phyloP scores from a whole-genome alignment of 1,140 invertebrate species.

The Drosophila lini region DNA sequence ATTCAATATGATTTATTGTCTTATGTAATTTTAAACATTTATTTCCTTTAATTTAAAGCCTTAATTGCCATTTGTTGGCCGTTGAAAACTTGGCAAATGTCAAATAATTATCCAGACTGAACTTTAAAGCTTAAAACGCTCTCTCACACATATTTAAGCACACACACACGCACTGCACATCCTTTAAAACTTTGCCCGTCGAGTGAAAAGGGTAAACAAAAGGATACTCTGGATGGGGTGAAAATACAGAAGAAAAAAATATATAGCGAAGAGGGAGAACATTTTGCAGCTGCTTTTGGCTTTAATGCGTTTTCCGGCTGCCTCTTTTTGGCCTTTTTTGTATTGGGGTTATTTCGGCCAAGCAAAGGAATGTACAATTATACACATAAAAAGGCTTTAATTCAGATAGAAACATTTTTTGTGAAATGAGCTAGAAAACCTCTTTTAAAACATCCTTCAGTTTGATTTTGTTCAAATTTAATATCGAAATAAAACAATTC shows the following conservation, averaged over 20 bases:
- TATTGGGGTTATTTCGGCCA: slow-evolving; percentile 5
- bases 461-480: not conserved
- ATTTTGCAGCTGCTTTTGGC: slow-evolving; percentile 48
- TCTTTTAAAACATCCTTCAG: not conserved
- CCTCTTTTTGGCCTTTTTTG: slow-evolving; percentile 3
- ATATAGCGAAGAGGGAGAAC: not conserved
- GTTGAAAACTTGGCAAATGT: slow-evolving; percentile 20
- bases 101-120: slow-evolving; percentile 58
- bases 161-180: slow-evolving; percentile 4
- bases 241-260: not conserved
- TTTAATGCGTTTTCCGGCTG: slow-evolving; percentile 38
- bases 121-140: slow-evolving; percentile 55
- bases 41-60: slow-evolving; percentile 30
- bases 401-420: not conserved
- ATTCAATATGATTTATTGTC: not conserved
- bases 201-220: slow-evolving; percentile 49
- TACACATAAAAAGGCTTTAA: slow-evolving; percentile 20
- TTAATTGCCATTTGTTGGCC: slow-evolving; percentile 33
- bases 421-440: not conserved
- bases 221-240: slow-evolving; percentile 6
- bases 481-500: not conserved
- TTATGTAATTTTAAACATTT: too few species aligned
- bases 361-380: slow-evolving; percentile 16
- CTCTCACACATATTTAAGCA: slow-evolving; percentile 7
- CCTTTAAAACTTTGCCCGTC: slow-evolving; percentile 42